phyloP scores from a whole-genome alignment of 2,797 vertebrate genomes.

The Distichodus sexfasciatus region DNA sequence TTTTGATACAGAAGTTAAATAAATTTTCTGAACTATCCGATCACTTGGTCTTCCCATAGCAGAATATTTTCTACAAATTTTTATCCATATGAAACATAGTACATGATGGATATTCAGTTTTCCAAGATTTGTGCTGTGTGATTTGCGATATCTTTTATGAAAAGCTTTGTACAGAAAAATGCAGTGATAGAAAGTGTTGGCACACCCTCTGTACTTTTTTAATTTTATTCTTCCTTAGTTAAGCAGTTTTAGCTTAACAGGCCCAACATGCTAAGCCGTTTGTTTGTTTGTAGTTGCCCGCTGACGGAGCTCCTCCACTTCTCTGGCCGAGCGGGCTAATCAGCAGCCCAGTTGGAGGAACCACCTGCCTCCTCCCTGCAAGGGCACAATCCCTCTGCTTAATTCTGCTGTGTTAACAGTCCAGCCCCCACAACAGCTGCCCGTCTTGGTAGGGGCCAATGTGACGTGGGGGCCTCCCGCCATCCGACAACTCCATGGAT shows the following conservation, averaged over 20 bases:
- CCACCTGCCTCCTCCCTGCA: conserved; percentile 58
- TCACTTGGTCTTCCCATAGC: too few relatives aligned
- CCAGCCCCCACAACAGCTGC: conserved; percentile 60
- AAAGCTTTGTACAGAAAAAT: too few relatives aligned
- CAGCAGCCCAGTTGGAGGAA: conserved; percentile 21
- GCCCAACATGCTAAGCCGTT: conserved; percentile 7
- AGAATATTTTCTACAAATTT: too few relatives aligned
- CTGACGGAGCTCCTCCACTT: conserved; percentile 1
- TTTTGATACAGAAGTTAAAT: too few relatives aligned
- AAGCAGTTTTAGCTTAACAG: too few relatives aligned
- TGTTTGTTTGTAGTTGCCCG: conserved; percentile 1
- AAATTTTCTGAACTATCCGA: too few relatives aligned
- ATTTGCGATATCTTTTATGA: too few relatives aligned
- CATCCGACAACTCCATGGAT: too few relatives aligned
- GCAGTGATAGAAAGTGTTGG: too few relatives aligned
- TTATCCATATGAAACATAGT: too few relatives aligned
- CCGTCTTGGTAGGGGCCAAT: background rate
- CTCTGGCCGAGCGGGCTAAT: background rate
- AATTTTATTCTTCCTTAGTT: conserved; percentile 8
- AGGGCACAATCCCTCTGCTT: conserved; percentile 56
- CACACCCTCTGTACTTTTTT: background rate
- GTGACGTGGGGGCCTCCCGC: background rate
- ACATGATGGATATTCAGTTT: too few relatives aligned
- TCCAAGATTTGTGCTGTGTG: too few relatives aligned
- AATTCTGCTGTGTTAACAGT: conserved; percentile 62